These are phyloP conservation scores for Dufourea novaeangliae DNA, from an alignment of 1,140 invertebrate genomes.

Conservation along the genomic window DNA sequence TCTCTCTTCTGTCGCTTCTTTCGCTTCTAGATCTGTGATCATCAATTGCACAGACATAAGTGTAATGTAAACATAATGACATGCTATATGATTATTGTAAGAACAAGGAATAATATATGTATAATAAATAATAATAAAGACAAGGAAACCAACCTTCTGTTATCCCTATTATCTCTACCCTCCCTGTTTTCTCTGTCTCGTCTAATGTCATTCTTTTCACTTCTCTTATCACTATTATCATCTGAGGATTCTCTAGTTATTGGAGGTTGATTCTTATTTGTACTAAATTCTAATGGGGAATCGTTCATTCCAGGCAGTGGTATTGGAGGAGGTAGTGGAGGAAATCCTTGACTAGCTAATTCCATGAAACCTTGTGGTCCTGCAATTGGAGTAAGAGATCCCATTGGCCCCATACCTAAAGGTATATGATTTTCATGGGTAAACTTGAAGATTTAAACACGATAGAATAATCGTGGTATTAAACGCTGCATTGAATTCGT, in stretches of 20 bases:
- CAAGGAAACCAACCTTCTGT: conserved; percentile 70
- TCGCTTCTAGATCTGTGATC: conserved; percentile 72
- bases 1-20: conserved; percentile 75
- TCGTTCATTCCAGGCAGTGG: conserved; percentile 85
- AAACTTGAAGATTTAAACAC: not conserved
- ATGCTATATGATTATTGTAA: not conserved
- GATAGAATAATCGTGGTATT: not conserved
- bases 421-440: not conserved
- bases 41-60: not conserved
- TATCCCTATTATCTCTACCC: conserved; percentile 71
- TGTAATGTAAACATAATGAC: not conserved
- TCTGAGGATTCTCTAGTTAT: conserved; percentile 80
- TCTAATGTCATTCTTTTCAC: conserved; percentile 78
- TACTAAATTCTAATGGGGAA: conserved; percentile 86
- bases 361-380: conserved; percentile 80
- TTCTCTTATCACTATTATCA: conserved; percentile 78
- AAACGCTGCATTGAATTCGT: not conserved
- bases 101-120: not conserved
- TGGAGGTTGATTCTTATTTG: conserved; percentile 85
- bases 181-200: conserved; percentile 76
- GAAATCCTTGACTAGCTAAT: conserved; percentile 79
- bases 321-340: conserved; percentile 76
- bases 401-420: conserved; percentile 79
- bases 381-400: conserved; percentile 76
- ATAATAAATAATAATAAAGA: too few relatives aligned